Evolutionary conservation across 2,113 vertebrate species (phyloP).

Genomic region (Cyphomyrus plagiostoma): DNA sequence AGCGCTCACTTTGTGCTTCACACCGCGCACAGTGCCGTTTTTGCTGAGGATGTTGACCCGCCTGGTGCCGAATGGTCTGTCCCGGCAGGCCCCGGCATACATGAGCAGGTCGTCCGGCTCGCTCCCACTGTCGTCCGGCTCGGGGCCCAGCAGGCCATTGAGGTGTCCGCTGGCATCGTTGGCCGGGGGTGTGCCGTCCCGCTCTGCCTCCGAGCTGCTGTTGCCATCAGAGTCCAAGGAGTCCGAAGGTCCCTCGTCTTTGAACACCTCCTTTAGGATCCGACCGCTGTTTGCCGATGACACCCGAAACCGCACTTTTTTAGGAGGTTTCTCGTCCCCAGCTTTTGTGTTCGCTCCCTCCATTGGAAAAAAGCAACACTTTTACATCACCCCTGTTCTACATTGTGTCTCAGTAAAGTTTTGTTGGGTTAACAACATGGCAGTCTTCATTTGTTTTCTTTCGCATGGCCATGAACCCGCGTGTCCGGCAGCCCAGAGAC

Average conservation of each 20-base stretch:
- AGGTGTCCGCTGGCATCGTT: constrained; percentile 75
- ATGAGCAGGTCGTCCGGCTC: constrained; percentile 79
- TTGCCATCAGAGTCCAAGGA: constrained; percentile 75
- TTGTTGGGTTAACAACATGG: constrained; percentile 7
- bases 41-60: constrained; percentile 94
- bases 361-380: constrained; percentile 44
- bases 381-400: constrained; percentile 60
- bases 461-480: constrained; percentile 19
- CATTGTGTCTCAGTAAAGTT: constrained; percentile 28
- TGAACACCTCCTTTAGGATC: constrained; percentile 84
- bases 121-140: constrained; percentile 58
- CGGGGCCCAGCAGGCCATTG: constrained; percentile 55
- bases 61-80: constrained; percentile 75
- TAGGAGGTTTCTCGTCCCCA: constrained; percentile 54
- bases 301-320: constrained; percentile 85
- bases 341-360: constrained; percentile 53
- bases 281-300: constrained; percentile 86
- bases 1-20: constrained; percentile 96
- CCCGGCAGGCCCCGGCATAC: constrained; percentile 69
- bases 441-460: constrained; percentile 24
- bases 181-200: constrained; percentile 44
- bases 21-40: constrained; percentile 91
- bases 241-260: constrained; percentile 66
- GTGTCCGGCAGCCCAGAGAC: constrained; percentile 42
- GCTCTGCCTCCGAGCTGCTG: constrained; percentile 69